Evolutionary conservation across 2,797 vertebrate genomes (phyloP).

Genomic region (Psittacula echo): DNA sequence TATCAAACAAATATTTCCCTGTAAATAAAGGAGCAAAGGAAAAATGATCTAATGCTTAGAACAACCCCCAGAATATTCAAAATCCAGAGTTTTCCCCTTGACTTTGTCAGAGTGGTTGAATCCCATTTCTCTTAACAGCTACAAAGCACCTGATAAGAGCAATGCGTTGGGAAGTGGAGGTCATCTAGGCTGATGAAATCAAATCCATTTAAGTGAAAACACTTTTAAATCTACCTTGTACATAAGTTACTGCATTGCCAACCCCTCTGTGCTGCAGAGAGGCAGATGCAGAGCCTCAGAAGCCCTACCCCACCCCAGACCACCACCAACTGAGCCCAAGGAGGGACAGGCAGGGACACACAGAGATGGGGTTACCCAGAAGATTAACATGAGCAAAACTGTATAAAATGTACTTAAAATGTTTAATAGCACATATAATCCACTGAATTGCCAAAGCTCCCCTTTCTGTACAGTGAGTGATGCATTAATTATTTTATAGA

Average conservation of each 20-base stretch:
- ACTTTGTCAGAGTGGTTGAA: neutral
- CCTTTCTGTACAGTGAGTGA: neutral
- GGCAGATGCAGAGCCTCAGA: neutral
- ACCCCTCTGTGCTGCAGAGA: neutral
- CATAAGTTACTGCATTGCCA: neutral
- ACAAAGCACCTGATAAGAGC: neutral
- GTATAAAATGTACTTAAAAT: neutral
- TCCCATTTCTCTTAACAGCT: neutral
- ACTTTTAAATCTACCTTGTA: neutral
- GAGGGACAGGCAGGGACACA: neutral
- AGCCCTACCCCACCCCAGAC: neutral
- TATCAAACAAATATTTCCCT: neutral
- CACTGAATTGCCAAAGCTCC: neutral
- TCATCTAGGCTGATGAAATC: slow-evolving; percentile 17
- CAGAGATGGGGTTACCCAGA: neutral
- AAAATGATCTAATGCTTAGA: neutral
- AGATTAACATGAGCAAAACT: neutral
- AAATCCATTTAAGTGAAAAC: neutral
- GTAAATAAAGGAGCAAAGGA: neutral
- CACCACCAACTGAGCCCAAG: neutral
- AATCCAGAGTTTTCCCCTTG: neutral
- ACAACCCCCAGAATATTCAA: neutral
- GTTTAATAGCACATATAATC: neutral
- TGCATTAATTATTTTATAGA: neutral
- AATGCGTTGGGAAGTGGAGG: neutral